Base-by-base conservation (phyloP, 2,888 invertebrate species). In the Ormyrus labotus region DNA sequence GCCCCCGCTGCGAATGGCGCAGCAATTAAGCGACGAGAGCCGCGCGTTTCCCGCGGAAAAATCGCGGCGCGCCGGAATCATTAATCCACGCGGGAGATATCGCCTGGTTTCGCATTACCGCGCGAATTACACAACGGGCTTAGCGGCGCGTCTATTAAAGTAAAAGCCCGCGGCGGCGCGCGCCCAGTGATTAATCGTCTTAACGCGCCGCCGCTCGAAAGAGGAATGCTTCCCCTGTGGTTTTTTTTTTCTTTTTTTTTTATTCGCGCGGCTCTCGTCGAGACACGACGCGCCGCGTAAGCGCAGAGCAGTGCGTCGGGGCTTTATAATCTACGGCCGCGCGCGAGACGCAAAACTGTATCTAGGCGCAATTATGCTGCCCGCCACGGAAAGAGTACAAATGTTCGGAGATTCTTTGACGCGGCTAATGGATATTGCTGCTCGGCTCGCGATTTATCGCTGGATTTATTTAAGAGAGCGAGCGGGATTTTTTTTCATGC, bases 111-210 rank as follows among this genome's bases (percentile, higher is more conserved):
- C 63, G 55, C 69, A 47, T 60, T 67, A 50, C n/a, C 13, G 5
- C 58, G 64, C 60, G 71, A 70, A 80, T 80, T 72, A 80, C 76
- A 71, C 80, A 80, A 80, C 74, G 71, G 34, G 34, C 34, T 34
- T 34, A 34, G 34, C 57, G 53, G 9, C 50, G 55, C 69, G 80
- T 65, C 79, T 74, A 79, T 69, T 69, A 69, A 69, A 74, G 74
- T 74, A 79, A 74, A 79, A 79, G 74, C 72, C 8, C n/a, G 19
- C 47, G n/a, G 34, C 47, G 60, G 45, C 61, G 58, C 80, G 60
- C 61, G 63, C 63, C 61, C 71, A 64, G 80, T 80, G 80, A 80
- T 76, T 75, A 76, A 80, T 80, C 75, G 34, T 34, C 34, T 34
- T 34, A 34, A 34, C 34, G 34, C 34, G 34, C 34, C 34, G 65